A percentile compares a stretch with the other conserved stretches of the same genome.
These are phyloP conservation scores for Amphilophus citrinellus DNA, from an alignment of 2,113 vertebrate genomes.

Conservation along the genomic window DNA sequence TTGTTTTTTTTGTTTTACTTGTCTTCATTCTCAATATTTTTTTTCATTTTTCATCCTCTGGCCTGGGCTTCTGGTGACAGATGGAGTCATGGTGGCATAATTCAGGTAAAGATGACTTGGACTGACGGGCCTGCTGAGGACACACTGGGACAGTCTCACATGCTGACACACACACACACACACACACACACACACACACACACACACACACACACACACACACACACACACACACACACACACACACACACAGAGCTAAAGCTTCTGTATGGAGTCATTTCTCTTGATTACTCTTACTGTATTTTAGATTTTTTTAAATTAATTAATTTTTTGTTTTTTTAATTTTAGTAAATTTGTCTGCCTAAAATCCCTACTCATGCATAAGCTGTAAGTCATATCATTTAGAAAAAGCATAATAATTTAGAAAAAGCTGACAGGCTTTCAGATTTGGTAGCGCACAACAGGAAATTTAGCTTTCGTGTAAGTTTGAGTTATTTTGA, in stretches of 20 bases:
- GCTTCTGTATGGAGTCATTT: constrained; percentile 19
- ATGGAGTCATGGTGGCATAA: constrained; percentile 60
- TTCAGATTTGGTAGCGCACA: neutral
- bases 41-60: constrained; percentile 35
- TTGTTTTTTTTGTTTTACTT: neutral
- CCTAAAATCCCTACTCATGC: neutral
- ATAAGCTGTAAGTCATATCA: neutral
- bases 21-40: neutral
- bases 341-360: neutral
- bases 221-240: neutral
- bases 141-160: constrained; percentile 46
- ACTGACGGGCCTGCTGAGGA: constrained; percentile 68
- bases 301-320: neutral
- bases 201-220: neutral
- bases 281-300: neutral
- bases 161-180: neutral
- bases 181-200: neutral
- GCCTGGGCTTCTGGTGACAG: constrained; percentile 54
- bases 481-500: neutral
- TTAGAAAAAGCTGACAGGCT: neutral
- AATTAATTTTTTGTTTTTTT: neutral
- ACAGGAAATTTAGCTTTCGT: neutral
- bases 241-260: neutral
- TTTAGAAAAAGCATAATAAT: neutral
- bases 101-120: constrained; percentile 67